Evolutionary conservation across 1,140 invertebrate species (phyloP).

Genomic region (Macrobrachium rosenbergii): DNA sequence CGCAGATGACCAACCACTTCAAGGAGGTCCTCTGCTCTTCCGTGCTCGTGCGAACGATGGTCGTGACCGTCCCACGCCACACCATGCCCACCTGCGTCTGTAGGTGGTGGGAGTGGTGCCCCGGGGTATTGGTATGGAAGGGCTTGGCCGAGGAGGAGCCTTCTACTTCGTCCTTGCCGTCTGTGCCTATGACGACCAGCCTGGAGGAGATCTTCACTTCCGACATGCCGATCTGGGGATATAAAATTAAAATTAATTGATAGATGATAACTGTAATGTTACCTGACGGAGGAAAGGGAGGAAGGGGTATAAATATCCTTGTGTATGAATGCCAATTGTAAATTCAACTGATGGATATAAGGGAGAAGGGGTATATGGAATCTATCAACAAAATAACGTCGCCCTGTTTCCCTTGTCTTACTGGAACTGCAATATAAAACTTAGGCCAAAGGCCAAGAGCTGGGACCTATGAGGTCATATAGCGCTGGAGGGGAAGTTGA

Average conservation of each 20-base stretch:
- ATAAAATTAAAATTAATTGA: neutral
- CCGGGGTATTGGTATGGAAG: neutral
- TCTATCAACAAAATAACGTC: too few species aligned
- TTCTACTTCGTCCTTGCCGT: neutral
- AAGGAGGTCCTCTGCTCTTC: conserved; percentile 13
- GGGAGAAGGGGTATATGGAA: too few species aligned
- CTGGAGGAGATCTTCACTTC: conserved; percentile 63
- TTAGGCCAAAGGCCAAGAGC: too few species aligned
- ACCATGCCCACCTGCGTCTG: conserved; percentile 4
- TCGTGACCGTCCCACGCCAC: conserved; percentile 33
- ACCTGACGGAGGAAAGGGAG: neutral
- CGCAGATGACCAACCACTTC: conserved; percentile 44
- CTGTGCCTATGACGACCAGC: conserved; percentile 41
- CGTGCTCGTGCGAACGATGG: conserved; percentile 17
- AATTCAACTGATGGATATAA: too few species aligned
- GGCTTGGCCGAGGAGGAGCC: neutral
- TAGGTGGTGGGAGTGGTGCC: neutral
- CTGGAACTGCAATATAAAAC: too few species aligned
- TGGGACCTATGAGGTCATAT: too few species aligned
- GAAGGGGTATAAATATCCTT: neutral
- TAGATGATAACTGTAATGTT: neutral
- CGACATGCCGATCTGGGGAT: conserved; percentile 52
- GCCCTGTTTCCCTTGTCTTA: too few species aligned
- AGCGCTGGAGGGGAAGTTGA: too few species aligned
- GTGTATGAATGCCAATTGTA: too few species aligned